Percentiles rank a stretch among this genome's conserved stretches.
These are phyloP conservation scores for Pseudomyrmex dendroicus DNA, from an alignment of 1,140 invertebrate genomes.

Conservation along the genomic window DNA sequence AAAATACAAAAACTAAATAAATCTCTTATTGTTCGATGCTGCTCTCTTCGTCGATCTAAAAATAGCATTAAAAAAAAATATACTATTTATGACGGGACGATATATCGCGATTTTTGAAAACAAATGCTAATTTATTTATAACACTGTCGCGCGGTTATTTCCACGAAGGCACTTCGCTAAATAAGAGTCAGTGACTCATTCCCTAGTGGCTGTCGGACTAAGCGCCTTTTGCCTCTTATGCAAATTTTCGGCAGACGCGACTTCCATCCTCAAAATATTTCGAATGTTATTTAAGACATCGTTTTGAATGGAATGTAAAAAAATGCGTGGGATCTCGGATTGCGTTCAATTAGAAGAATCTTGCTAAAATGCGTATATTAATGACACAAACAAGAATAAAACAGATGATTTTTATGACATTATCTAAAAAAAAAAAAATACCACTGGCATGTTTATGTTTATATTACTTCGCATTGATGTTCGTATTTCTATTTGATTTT, in stretches of 20 bases:
- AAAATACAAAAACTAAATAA: not conserved
- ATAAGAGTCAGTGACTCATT: slow-evolving; percentile 65
- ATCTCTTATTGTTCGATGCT: not conserved
- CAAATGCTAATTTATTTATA: slow-evolving; percentile 43
- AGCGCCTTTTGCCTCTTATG: not conserved
- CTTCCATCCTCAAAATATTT: not conserved
- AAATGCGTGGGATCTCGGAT: not conserved
- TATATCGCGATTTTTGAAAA: not conserved
- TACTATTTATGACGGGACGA: not conserved
- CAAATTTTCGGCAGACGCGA: slow-evolving; percentile 3
- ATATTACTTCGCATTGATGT: not conserved
- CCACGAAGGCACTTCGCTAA: slow-evolving; percentile 44
- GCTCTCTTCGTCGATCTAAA: not conserved
- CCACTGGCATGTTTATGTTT: not conserved
- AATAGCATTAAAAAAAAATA: not conserved
- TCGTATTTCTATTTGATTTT: not conserved
- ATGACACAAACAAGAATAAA: slow-evolving; percentile 1
- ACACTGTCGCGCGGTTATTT: slow-evolving; percentile 30
- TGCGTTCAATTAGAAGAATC: not conserved
- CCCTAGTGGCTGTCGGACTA: not conserved
- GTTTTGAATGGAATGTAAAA: not conserved
- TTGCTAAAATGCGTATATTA: slow-evolving; percentile 15
- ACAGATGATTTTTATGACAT: not conserved
- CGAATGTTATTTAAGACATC: not conserved
- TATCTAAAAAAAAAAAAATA: not conserved